Percentiles rank a stretch among this genome's conserved stretches.
Evolutionary conservation across 2,797 vertebrate species (phyloP).

Genomic region (Scarus forsteni): DNA sequence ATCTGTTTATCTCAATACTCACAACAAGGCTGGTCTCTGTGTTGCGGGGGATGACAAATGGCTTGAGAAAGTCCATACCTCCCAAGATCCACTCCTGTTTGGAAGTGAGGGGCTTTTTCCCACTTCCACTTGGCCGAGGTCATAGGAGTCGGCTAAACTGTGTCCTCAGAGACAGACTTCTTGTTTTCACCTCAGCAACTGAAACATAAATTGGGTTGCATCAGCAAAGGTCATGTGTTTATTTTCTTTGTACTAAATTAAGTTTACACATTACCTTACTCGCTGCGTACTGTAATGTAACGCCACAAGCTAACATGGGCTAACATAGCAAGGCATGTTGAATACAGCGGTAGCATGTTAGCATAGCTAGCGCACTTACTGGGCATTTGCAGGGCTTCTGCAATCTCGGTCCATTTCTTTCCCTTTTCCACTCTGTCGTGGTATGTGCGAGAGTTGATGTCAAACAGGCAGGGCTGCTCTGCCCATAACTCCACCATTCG

Average conservation of each 20-base stretch:
- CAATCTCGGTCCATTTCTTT: not conserved
- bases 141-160: not conserved
- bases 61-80: not conserved
- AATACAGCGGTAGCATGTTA: not conserved
- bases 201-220: not conserved
- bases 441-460: not conserved
- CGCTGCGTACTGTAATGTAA: no score
- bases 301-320: no score
- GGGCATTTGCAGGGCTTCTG: not conserved
- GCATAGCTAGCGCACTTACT: not conserved
- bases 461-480: not conserved
- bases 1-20: not conserved
- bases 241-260: no score
- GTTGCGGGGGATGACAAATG: not conserved
- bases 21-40: not conserved
- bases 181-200: not conserved
- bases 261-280: no score
- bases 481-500: not conserved
- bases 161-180: not conserved
- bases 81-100: not conserved
- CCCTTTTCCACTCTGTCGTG: not conserved
- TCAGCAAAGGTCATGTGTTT: not conserved
- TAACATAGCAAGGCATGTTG: no score
- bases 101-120: not conserved
- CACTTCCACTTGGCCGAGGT: not conserved